phyloP scores from a whole-genome alignment of 1,140 invertebrate species.

The Macrotrachela quadricornifera region DNA sequence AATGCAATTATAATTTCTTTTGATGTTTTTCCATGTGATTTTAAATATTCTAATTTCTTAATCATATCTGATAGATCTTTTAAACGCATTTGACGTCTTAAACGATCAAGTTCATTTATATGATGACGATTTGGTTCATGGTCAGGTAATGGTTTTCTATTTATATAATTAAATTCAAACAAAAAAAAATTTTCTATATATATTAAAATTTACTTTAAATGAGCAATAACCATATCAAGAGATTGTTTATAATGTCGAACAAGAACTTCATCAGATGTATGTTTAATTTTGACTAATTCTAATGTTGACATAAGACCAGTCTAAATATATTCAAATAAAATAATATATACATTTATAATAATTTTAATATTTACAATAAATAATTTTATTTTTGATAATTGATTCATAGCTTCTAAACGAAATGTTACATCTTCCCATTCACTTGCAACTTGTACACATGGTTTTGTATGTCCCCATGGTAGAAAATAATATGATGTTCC shows the following conservation, averaged over 20 bases:
- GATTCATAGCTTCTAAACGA: conserved; percentile 29
- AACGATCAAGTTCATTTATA: conserved; percentile 28
- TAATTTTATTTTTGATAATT: conserved; percentile 1
- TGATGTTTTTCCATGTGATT: conserved; percentile 24
- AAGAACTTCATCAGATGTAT: too few species aligned
- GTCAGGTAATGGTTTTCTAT: conserved; percentile 17
- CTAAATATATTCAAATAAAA: too few species aligned
- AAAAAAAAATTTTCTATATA: neutral
- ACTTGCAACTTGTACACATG: conserved; percentile 29
- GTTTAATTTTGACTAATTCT: too few species aligned
- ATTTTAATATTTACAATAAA: neutral
- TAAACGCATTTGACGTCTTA: conserved; percentile 17
- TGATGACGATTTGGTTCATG: conserved; percentile 20
- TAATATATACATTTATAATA: too few species aligned
- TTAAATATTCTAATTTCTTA: conserved; percentile 15
- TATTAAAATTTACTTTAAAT: too few species aligned
- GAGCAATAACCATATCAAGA: too few species aligned
- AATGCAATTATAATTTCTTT: conserved; percentile 17
- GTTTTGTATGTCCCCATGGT: conserved; percentile 33
- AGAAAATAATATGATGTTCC: conserved; percentile 35
- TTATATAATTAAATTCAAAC: neutral
- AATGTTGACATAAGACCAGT: too few species aligned
- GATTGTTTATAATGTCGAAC: too few species aligned
- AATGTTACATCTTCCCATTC: conserved; percentile 35
- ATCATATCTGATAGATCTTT: conserved; percentile 20